Conservation (phyloP, 2,113 vertebrate species). For the Empidonax alnorum region DNA sequence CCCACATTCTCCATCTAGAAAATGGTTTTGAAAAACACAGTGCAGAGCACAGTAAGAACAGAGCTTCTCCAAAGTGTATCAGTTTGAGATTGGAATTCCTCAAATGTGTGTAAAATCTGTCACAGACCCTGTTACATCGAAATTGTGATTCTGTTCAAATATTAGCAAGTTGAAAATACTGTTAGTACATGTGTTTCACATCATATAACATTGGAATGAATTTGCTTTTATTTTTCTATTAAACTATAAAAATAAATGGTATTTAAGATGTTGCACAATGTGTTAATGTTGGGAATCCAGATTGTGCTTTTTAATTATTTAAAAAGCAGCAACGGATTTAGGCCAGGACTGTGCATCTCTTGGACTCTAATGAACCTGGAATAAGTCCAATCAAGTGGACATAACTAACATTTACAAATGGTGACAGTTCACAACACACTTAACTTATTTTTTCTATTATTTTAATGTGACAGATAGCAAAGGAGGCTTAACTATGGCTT, state of each 20-base stretch:
- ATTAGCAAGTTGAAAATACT: background rate
- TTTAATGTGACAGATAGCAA: background rate
- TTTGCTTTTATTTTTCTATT: background rate
- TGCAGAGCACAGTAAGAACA: background rate
- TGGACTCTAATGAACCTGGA: constrained; percentile 4
- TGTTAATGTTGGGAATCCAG: background rate
- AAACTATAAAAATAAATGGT: background rate
- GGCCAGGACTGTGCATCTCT: background rate
- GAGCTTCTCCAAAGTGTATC: background rate
- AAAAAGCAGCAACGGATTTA: constrained; percentile 22
- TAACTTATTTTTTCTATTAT: background rate
- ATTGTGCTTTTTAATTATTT: constrained; percentile 40
- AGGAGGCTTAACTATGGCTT: background rate
- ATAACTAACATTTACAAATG: background rate
- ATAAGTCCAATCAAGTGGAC: background rate
- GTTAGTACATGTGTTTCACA: background rate
- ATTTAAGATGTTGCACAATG: background rate
- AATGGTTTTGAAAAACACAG: background rate
- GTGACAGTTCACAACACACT: background rate
- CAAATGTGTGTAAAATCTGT: background rate
- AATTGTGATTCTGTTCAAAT: background rate
- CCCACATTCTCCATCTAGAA: background rate
- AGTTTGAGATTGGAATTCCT: background rate
- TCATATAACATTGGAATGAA: background rate
- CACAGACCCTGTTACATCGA: background rate